Conservation (phyloP, 2,797 vertebrate genomes). For the Gymnothorax javanicus region DNA sequence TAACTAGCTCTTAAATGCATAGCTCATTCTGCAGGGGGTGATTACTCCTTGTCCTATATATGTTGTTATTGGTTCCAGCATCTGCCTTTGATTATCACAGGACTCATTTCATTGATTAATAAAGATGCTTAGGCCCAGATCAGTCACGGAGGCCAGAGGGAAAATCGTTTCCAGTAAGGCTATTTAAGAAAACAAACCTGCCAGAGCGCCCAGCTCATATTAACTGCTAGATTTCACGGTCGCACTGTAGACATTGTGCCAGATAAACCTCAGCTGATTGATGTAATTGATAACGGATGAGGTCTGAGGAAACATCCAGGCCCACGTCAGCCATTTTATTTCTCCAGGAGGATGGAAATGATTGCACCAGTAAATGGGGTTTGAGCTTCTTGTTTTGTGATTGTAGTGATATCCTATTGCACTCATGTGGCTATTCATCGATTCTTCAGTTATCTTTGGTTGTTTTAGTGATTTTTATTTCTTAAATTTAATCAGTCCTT, state of each 20-base stretch:
- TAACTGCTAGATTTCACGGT: slow-evolving; percentile 11
- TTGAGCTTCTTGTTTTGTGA: no score
- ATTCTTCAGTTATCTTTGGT: no score
- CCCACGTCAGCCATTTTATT: not conserved
- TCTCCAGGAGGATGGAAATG: not conserved
- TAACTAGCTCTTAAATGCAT: not conserved
- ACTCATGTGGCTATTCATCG: no score
- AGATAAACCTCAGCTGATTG: not conserved
- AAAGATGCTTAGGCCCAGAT: slow-evolving; percentile 7
- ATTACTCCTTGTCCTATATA: not conserved
- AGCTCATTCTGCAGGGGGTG: not conserved
- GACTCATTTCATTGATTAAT: slow-evolving; percentile 10
- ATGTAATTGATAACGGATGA: not conserved
- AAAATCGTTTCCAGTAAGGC: slow-evolving; percentile 17
- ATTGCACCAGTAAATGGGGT: not conserved
- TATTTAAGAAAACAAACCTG: slow-evolving; percentile 26
- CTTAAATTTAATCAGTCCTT: no score
- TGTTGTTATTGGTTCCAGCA: not conserved
- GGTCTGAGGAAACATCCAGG: not conserved
- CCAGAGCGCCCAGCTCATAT: not conserved
- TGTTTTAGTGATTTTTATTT: no score
- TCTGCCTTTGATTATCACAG: slow-evolving; percentile 9
- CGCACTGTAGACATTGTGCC: slow-evolving; percentile 13
- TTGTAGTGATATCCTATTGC: no score
- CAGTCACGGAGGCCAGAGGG: not conserved